phyloP scores from a whole-genome alignment of 2,113 vertebrate genomes.

The Datnioides undecimradiatus region DNA sequence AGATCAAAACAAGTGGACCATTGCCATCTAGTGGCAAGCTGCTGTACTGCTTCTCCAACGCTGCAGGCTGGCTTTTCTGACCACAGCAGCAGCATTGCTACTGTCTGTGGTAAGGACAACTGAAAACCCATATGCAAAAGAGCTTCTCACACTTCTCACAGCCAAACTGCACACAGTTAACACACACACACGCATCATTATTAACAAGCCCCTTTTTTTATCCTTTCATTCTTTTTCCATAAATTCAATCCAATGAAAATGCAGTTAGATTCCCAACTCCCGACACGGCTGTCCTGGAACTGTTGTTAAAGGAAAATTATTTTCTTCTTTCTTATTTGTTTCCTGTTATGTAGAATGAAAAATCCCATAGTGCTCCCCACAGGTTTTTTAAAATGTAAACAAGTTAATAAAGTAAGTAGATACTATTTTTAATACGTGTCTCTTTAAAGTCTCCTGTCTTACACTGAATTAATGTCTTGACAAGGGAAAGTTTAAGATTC shows the following conservation, averaged over 20 bases:
- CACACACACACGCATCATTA: constrained; percentile 28
- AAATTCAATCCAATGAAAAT: constrained; percentile 47
- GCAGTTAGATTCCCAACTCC: not conserved
- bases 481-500: not conserved
- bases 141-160: constrained; percentile 14
- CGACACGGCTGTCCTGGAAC: constrained; percentile 26
- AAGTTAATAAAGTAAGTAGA: not conserved
- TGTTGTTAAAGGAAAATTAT: constrained; percentile 22
- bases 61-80: constrained; percentile 27
- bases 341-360: constrained; percentile 15
- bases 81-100: constrained; percentile 38
- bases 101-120: constrained; percentile 50
- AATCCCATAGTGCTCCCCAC: not conserved
- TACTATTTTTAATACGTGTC: not conserved
- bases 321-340: constrained; percentile 27
- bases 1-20: constrained; percentile 44
- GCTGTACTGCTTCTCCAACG: constrained; percentile 9
- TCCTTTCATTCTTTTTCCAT: constrained; percentile 24
- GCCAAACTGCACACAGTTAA: constrained; percentile 34
- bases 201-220: constrained; percentile 21
- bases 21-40: constrained; percentile 75
- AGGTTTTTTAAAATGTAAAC: not conserved
- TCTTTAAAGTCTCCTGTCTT: not conserved
- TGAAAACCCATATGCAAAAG: constrained; percentile 52
- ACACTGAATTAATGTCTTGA: not conserved